Evolutionary conservation across 2,113 vertebrate genomes (phyloP), one percentile per base, ranked within the genome.

Genomic region (Trematocara nigrifrons): DNA sequence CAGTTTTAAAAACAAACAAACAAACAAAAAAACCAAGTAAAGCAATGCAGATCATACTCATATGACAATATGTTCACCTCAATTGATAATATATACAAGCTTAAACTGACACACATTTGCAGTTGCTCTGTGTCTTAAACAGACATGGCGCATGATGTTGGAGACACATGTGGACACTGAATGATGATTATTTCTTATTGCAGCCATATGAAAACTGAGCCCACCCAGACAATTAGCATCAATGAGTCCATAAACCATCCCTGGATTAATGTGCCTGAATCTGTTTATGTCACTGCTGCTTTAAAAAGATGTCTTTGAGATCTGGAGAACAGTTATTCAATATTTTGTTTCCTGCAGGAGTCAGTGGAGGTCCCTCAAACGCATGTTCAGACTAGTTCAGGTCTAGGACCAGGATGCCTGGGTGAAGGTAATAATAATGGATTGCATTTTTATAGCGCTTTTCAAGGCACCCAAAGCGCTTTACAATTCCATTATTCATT

Each of bases 201-300:
- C 69, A 97, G 98, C 98, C 29, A 98, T 84, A 96, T 99, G 91
- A 98, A 98, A 89, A 98, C 98, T 0, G 97, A 98, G 84, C 98
- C 97, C 1, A 97, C 97, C 6, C 97, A 98, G 92, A 96, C 97
- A 77, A 98, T 98, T 97, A 97, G 97, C 5, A 98, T 98, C 92
- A 97, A 95, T 0, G 97, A 98, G 90, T 98, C 98, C 82, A 98
- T 98, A 97, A 98, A 98, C 89, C 97, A 99, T 80, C 97, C 96
- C n/a, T 98, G 97, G 97, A 98, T 98, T 92, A 98, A 98, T 95
- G 97, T 98, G 96, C 57, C 78, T 40, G 45, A 86, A 16, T 51
- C 31, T 47, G n/a, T 88, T 38, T 76, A 31, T 31, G 69, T 49
- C 31, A 29, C 69, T 76, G 45, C 40, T 59, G 56, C 49, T 85